Percentiles rank a stretch among this genome's conserved stretches.
These are phyloP conservation scores for Macrotus californicus DNA, from an alignment of 2,113 vertebrate species.

Conservation along the genomic window DNA sequence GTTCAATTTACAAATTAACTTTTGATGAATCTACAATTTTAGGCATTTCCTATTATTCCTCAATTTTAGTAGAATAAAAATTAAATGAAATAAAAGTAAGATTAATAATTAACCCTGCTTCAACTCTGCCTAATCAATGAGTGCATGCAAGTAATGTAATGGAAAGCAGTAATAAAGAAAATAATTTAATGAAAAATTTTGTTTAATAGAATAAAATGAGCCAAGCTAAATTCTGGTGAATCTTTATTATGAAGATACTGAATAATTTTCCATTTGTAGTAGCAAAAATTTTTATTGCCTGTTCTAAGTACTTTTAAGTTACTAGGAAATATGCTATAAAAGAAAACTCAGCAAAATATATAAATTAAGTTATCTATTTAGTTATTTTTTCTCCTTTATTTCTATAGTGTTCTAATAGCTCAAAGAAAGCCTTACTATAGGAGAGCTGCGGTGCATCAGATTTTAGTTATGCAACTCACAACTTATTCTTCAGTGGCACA, in stretches of 20 bases:
- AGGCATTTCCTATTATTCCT: not conserved
- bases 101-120: not conserved
- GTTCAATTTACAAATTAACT: slow-evolving; percentile 12
- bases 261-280: slow-evolving; percentile 9
- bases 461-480: not conserved
- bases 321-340: not conserved
- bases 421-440: not conserved
- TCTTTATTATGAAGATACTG: slow-evolving; percentile 3
- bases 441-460: not conserved
- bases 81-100: slow-evolving; percentile 25
- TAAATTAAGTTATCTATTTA: not conserved
- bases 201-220: slow-evolving; percentile 32
- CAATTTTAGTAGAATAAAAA: not conserved
- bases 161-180: not conserved
- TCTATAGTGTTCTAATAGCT: not conserved
- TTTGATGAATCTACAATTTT: not conserved
- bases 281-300: slow-evolving; percentile 12
- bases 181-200: not conserved
- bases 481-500: not conserved
- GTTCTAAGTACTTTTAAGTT: not conserved
- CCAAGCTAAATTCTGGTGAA: slow-evolving; percentile 36
- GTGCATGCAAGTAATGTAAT: not conserved
- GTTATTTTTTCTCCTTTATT: slow-evolving; percentile 15
- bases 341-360: not conserved
- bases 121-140: not conserved